A percentile compares a stretch with the other conserved stretches of the same genome.
Conservation (phyloP, 2,888 invertebrate genomes). For the Drosophila fulvimacula region DNA sequence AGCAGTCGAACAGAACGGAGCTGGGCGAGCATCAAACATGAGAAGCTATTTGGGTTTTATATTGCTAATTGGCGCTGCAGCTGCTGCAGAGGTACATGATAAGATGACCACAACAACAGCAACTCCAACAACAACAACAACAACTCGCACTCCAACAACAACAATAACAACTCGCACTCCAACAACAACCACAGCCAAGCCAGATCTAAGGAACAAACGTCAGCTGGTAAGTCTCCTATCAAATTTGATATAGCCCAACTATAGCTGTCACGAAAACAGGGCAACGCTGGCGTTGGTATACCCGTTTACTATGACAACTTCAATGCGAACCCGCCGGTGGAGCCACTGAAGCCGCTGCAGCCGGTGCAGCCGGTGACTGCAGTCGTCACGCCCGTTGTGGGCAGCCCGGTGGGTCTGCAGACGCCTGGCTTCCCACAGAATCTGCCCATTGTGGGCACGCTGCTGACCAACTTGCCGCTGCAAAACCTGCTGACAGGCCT, state of each 20-base stretch:
- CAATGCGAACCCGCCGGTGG: slow-evolving; percentile 28
- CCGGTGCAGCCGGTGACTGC: too few species aligned
- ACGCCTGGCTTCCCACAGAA: slow-evolving; percentile 65
- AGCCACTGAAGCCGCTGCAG: slow-evolving; percentile 25
- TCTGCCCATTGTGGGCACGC: slow-evolving; percentile 72
- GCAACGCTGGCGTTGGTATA: slow-evolving; percentile 24
- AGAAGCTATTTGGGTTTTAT: slow-evolving; percentile 38
- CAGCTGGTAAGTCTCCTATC: slow-evolving; percentile 42
- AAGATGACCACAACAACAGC: neutral
- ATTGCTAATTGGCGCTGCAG: slow-evolving; percentile 37
- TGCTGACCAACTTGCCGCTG: slow-evolving; percentile 67
- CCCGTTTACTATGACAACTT: slow-evolving; percentile 60
- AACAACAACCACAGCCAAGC: neutral
- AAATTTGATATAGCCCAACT: neutral
- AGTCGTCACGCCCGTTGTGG: slow-evolving; percentile 57
- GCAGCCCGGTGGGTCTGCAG: slow-evolving; percentile 26
- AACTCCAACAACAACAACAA: neutral
- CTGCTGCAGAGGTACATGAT: slow-evolving; percentile 11
- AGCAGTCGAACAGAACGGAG: slow-evolving; percentile 8
- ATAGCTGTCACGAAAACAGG: slow-evolving; percentile 5
- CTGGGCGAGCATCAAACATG: slow-evolving; percentile 40
- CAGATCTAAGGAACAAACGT: slow-evolving; percentile 52
- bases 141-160: neutral
- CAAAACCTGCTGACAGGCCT: slow-evolving; percentile 59
- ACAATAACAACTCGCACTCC: neutral